Percentiles rank a stretch among this genome's conserved stretches.
These are phyloP conservation scores for Achatina immaculata DNA, from an alignment of 1,140 invertebrate species.

Conservation along the genomic window DNA sequence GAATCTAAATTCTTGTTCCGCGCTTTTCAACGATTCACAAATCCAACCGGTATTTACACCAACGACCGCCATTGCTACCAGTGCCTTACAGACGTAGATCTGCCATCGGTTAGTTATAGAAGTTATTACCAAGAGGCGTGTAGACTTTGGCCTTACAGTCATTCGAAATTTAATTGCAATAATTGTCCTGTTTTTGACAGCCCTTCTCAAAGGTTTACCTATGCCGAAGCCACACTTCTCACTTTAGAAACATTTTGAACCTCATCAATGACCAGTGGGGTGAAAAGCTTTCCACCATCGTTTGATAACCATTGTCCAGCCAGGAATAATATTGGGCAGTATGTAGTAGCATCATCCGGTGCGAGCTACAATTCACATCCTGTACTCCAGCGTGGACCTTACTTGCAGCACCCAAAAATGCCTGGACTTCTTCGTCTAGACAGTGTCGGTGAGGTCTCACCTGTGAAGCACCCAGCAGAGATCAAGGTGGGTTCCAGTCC, in stretches of 20 bases:
- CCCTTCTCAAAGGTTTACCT: no score
- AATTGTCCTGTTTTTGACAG: neutral
- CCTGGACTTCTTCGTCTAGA: neutral
- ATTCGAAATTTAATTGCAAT: neutral
- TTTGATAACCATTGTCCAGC: neutral
- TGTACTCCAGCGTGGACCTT: neutral
- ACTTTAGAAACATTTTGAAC: no score
- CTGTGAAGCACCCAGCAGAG: neutral
- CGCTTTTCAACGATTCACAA: neutral
- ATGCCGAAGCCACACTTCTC: no score
- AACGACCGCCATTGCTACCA: neutral
- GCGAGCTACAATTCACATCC: neutral
- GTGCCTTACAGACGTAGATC: no score
- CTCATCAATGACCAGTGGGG: neutral
- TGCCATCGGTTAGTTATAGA: no score
- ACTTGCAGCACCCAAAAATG: neutral
- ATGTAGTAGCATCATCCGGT: neutral
- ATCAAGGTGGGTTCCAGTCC: neutral
- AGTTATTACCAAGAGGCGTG: no score
- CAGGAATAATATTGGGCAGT: neutral
- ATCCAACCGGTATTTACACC: neutral
- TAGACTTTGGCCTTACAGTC: neutral
- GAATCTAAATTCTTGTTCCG: neutral
- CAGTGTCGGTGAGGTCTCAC: neutral
- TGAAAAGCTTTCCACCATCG: neutral